Evolutionary conservation across 37 sponge, comb jelly and placozoan genomes (phyloP).

Genomic region (Diacarnus erythraeanus): DNA sequence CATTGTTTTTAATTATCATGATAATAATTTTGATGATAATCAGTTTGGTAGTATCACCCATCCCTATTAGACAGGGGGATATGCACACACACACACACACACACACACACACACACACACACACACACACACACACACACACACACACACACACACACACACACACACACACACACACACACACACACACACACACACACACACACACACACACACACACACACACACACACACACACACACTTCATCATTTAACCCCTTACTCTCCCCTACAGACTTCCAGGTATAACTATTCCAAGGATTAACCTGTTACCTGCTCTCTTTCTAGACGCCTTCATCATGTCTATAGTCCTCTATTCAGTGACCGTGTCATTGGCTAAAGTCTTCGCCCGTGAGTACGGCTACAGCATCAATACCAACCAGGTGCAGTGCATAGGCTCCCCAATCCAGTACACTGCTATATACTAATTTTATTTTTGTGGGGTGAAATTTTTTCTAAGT

Average conservation of each 20-base stretch:
- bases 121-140: not conserved
- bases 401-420: constrained; percentile 51
- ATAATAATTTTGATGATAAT: too few species aligned
- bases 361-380: constrained; percentile 66
- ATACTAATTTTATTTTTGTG: too few species aligned
- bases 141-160: constrained; percentile 4
- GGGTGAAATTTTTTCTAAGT: too few species aligned
- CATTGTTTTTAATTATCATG: too few species aligned
- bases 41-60: not conserved
- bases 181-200: constrained; percentile 4
- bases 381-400: constrained; percentile 64
- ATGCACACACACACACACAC: not conserved
- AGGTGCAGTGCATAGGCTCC: too few species aligned
- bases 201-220: constrained; percentile 4
- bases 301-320: constrained; percentile 30
- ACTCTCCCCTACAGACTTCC: constrained; percentile 35
- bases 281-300: constrained; percentile 30
- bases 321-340: constrained; percentile 69
- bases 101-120: not conserved
- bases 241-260: not conserved
- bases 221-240: constrained; percentile 4
- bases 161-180: constrained; percentile 4
- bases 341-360: constrained; percentile 65
- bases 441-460: too few species aligned
- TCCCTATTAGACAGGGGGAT: not conserved